These are phyloP conservation scores for Carterocephalus palaemon DNA, from an alignment of 2,888 invertebrate species.

Conservation along the genomic window DNA sequence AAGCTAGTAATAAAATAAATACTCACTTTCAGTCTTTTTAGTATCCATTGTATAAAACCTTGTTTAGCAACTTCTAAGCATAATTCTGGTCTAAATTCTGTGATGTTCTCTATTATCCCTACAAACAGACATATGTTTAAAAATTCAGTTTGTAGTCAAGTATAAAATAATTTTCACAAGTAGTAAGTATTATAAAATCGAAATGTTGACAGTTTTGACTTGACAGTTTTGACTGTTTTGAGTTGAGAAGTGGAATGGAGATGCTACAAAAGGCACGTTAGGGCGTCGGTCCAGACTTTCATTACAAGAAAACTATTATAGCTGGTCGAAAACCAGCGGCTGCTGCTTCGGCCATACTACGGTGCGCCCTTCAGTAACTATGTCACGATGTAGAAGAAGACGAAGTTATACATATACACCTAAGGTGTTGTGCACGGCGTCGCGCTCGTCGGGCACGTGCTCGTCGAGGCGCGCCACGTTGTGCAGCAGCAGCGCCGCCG, in stretches of 20 bases:
- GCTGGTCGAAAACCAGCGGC: no score
- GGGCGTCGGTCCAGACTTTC: no score
- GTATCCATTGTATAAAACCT: conserved; percentile 93
- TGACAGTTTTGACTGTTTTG: no score
- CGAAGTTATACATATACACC: conserved; percentile 60
- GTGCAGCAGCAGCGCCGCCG: conserved; percentile 93
- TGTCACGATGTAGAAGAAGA: background rate
- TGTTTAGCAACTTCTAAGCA: conserved; percentile 92
- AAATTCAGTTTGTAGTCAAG: conserved; percentile 5
- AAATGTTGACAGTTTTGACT: no score
- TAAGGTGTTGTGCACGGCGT: conserved; percentile 96
- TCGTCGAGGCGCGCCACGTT: conserved; percentile 97
- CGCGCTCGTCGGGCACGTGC: conserved; percentile 93
- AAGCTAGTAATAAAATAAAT: no score
- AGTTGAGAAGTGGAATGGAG: no score
- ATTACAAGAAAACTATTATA: no score
- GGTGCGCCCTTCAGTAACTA: no score
- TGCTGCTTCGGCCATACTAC: no score
- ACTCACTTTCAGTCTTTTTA: conserved; percentile 89
- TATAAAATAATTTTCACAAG: no score
- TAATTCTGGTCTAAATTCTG: conserved; percentile 92
- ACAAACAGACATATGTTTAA: conserved; percentile 32
- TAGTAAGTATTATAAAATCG: no score
- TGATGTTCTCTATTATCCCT: conserved; percentile 96
- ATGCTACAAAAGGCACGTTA: no score